phyloP scores from a whole-genome alignment of 2,888 invertebrate genomes.

The Tipula lateralis region DNA sequence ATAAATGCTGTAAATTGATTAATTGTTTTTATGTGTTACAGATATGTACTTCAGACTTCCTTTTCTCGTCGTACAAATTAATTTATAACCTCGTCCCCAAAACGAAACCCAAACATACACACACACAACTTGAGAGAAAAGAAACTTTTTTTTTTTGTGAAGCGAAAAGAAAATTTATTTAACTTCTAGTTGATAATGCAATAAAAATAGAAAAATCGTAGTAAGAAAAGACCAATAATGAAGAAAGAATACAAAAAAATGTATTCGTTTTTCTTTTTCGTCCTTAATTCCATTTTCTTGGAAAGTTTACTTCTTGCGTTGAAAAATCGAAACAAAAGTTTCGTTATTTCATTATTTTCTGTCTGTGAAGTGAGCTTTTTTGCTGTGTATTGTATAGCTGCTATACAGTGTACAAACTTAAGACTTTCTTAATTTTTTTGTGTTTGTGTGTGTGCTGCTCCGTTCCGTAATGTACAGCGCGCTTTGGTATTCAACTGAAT shows the following conservation, averaged over 20 bases:
- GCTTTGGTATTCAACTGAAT: background rate
- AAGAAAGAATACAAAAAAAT: background rate
- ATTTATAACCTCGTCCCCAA: background rate
- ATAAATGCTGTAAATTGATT: background rate
- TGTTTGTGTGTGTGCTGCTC: background rate
- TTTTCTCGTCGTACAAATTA: background rate
- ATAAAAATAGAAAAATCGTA: background rate
- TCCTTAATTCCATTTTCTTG: background rate
- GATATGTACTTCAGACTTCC: background rate
- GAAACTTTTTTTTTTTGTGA: background rate
- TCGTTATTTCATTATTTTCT: background rate
- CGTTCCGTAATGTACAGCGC: background rate
- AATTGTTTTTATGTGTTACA: slow-evolving; percentile 1
- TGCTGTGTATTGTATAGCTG: background rate
- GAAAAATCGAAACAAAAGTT: background rate
- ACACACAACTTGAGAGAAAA: background rate
- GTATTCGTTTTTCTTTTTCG: background rate
- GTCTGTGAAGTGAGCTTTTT: background rate
- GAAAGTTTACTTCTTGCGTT: background rate
- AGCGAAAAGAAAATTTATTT: background rate
- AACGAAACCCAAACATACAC: background rate
- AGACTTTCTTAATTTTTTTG: background rate
- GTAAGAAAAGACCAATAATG: background rate
- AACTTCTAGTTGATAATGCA: background rate
- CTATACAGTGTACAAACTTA: background rate